Percentiles rank a stretch among this genome's conserved stretches.
These are phyloP conservation scores for Danio aesculapii DNA, from an alignment of 2,797 vertebrate genomes.

Conservation along the genomic window DNA sequence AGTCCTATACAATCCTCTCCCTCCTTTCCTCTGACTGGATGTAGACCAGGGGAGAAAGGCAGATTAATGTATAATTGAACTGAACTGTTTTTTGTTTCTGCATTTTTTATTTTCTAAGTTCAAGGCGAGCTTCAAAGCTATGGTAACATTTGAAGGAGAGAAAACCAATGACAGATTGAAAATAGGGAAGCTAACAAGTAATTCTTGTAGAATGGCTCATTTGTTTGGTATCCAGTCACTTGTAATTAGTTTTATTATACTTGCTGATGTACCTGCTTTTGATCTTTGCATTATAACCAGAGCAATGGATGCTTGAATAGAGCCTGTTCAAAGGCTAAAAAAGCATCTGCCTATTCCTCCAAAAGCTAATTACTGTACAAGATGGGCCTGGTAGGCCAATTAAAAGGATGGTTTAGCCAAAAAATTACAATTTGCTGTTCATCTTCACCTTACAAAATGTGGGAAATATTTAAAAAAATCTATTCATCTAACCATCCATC, in stretches of 20 bases:
- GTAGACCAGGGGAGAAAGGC: slow-evolving; percentile 1
- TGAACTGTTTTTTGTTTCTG: slow-evolving; percentile 15
- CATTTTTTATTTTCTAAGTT: slow-evolving; percentile 22
- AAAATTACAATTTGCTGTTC: too few species aligned
- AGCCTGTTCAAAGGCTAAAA: slow-evolving; percentile 38
- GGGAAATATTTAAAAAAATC: too few species aligned
- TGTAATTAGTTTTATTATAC: slow-evolving; percentile 52
- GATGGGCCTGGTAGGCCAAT: slow-evolving; percentile 39
- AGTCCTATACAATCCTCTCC: slow-evolving; percentile 21
- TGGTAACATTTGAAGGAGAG: not conserved
- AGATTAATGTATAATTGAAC: slow-evolving; percentile 42
- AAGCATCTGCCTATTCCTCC: slow-evolving; percentile 26
- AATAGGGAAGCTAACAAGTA: not conserved
- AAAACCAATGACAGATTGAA: not conserved
- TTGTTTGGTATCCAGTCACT: slow-evolving; percentile 46
- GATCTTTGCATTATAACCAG: slow-evolving; percentile 52
- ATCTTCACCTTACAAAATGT: too few species aligned
- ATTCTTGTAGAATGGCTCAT: slow-evolving; percentile 10
- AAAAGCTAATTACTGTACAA: slow-evolving; percentile 50
- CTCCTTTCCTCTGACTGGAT: not conserved
- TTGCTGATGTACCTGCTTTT: slow-evolving; percentile 52
- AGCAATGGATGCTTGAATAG: slow-evolving; percentile 41
- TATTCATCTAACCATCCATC: too few species aligned
- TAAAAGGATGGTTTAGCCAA: slow-evolving; percentile 11
- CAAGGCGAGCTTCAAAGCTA: slow-evolving; percentile 25